Evolutionary conservation across 2,888 invertebrate species (phyloP).

Genomic region (Orthosia gothica): DNA sequence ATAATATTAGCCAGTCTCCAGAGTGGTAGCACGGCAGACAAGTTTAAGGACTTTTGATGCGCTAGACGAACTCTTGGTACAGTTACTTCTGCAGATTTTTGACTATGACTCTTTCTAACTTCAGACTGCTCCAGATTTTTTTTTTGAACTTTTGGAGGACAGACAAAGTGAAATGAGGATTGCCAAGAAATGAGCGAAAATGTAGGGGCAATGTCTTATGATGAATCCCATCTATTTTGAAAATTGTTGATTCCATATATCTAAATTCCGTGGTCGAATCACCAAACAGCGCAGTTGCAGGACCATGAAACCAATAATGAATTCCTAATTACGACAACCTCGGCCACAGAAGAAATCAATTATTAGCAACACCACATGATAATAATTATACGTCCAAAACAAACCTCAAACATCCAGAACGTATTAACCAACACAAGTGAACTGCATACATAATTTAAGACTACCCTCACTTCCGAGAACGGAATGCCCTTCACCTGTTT

Average conservation of each 20-base stretch:
- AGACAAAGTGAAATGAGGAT: too few relatives aligned
- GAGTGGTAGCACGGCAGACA: not conserved
- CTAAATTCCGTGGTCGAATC: too few relatives aligned
- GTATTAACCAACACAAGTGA: slow-evolving; percentile 21
- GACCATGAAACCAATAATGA: not conserved
- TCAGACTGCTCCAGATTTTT: too few relatives aligned
- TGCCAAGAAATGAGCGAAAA: too few relatives aligned
- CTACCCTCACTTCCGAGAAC: slow-evolving; percentile 28
- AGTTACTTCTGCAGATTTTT: not conserved
- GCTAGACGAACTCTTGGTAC: not conserved
- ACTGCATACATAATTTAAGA: slow-evolving; percentile 42
- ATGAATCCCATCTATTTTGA: too few relatives aligned
- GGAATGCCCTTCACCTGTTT: slow-evolving; percentile 51
- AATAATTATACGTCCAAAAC: slow-evolving; percentile 41
- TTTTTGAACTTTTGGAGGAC: too few relatives aligned
- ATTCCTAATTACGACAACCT: not conserved
- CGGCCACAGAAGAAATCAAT: slow-evolving; percentile 1
- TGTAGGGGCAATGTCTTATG: too few relatives aligned
- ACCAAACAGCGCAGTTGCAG: too few relatives aligned
- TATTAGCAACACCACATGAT: slow-evolving; percentile 14
- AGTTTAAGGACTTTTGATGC: not conserved
- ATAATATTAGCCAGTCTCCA: too few relatives aligned
- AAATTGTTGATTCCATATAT: too few relatives aligned
- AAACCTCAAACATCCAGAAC: slow-evolving; percentile 2
- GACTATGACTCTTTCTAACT: too few relatives aligned